Conservation (phyloP, 2,888 invertebrate genomes). For the Hermaeophaga mercurialis region DNA sequence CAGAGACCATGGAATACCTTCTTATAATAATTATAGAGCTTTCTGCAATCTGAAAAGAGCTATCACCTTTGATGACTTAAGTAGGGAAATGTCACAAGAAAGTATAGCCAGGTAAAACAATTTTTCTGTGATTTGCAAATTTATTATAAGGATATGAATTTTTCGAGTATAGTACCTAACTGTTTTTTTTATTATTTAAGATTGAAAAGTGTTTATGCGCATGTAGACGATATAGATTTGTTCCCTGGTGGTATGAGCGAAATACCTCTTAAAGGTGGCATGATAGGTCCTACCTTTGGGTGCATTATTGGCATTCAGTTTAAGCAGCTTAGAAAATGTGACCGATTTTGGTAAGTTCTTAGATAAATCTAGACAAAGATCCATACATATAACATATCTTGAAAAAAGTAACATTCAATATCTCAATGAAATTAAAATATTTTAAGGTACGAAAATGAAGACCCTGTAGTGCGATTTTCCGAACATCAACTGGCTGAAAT, state of each 20-base stretch:
- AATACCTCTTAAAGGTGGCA: constrained; percentile 83
- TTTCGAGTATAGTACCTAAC: too few relatives aligned
- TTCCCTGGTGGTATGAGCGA: constrained; percentile 96
- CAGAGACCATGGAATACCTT: constrained; percentile 86
- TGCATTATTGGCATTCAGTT: constrained; percentile 95
- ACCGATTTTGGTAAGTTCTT: constrained; percentile 83
- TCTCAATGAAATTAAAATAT: too few relatives aligned
- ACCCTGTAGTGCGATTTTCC: constrained; percentile 77
- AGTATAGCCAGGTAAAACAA: constrained; percentile 66
- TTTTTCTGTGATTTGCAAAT: too few relatives aligned
- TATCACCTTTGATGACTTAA: constrained; percentile 81
- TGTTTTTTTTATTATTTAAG: constrained; percentile 46
- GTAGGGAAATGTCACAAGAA: constrained; percentile 84
- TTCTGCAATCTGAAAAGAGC: constrained; percentile 89
- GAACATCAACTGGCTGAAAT: constrained; percentile 88
- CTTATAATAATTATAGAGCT: constrained; percentile 89
- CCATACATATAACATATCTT: too few relatives aligned
- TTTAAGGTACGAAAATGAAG: constrained; percentile 81
- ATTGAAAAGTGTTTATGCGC: constrained; percentile 80
- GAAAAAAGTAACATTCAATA: too few relatives aligned
- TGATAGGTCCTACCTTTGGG: constrained; percentile 94
- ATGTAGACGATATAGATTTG: constrained; percentile 94
- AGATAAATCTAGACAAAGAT: too few relatives aligned
- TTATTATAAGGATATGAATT: too few relatives aligned
- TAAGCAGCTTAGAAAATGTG: constrained; percentile 86